Conservation (phyloP, 1,140 invertebrate species). For the Drosophila lacteicornis region DNA sequence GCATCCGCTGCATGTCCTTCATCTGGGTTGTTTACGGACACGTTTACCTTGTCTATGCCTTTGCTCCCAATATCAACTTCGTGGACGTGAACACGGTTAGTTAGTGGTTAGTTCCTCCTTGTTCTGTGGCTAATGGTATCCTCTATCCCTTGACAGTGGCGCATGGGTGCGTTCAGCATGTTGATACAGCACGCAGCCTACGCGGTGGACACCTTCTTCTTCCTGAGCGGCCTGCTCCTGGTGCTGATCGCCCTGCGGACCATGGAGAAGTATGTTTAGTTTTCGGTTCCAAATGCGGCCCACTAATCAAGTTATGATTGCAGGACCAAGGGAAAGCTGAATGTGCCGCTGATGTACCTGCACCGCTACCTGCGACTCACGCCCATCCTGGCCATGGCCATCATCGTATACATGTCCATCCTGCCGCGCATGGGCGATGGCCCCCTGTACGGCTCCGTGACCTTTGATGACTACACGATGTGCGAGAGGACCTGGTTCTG, state of each 20-base stretch:
- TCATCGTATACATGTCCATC: conserved; percentile 58
- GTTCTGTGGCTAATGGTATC: not conserved
- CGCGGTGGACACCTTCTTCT: conserved; percentile 96
- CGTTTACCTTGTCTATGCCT: conserved; percentile 68
- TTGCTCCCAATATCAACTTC: conserved; percentile 65
- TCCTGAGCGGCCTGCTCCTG: conserved; percentile 89
- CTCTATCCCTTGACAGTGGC: conserved; percentile 48
- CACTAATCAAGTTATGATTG: not conserved
- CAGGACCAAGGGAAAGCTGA: conserved; percentile 63
- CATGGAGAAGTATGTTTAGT: conserved; percentile 87
- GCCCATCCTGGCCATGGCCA: conserved; percentile 54
- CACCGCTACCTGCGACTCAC: conserved; percentile 76
- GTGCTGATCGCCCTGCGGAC: conserved; percentile 87
- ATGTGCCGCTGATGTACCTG: conserved; percentile 71
- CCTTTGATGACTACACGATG: conserved; percentile 51
- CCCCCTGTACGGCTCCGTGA: conserved; percentile 50
- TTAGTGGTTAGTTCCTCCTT: not conserved
- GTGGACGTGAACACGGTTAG: conserved; percentile 10
- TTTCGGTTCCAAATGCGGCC: accelerated
- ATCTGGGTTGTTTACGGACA: conserved; percentile 89
- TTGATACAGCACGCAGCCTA: conserved; percentile 87
- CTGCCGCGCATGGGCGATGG: conserved; percentile 54
- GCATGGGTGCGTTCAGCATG: conserved; percentile 85
- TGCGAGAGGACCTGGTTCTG: conserved; percentile 57
- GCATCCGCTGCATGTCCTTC: conserved; percentile 87